Evolutionary conservation across 2,888 invertebrate species (phyloP).

Genomic region (Drosophila flavopinicola): DNA sequence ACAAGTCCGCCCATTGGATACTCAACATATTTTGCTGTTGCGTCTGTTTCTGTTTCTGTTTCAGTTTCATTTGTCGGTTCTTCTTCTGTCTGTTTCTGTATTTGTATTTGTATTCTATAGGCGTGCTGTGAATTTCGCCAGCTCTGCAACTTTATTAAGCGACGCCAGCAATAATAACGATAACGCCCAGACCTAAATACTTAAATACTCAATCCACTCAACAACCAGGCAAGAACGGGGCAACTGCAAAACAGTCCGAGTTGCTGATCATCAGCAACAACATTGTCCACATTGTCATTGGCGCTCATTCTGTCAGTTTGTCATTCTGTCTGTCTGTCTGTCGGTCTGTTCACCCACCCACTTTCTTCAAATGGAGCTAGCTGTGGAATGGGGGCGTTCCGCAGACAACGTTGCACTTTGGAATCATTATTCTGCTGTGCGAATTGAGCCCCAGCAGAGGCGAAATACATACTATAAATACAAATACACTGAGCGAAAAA

Average conservation of each 20-base stretch:
- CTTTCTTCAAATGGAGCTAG: conserved; percentile 33
- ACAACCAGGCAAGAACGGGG: conserved; percentile 8
- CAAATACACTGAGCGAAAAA: conserved; percentile 25
- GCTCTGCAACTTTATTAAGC: conserved; percentile 55
- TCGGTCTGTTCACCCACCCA: conserved; percentile 45
- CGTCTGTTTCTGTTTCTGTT: conserved; percentile 3
- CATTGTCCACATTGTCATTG: conserved; percentile 24
- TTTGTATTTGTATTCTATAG: conserved; percentile 40
- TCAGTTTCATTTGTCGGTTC: neutral
- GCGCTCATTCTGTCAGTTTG: conserved; percentile 18
- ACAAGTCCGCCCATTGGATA: conserved; percentile 14
- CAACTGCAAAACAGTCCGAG: conserved; percentile 8
- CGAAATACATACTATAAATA: conserved; percentile 23
- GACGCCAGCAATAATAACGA: conserved; percentile 36
- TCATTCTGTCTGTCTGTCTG: conserved; percentile 12
- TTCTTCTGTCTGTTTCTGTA: no score
- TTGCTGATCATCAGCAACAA: conserved; percentile 28
- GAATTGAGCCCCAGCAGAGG: conserved; percentile 15
- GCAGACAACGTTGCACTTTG: conserved; percentile 62
- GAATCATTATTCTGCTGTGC: conserved; percentile 50
- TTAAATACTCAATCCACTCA: conserved; percentile 46
- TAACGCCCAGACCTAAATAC: conserved; percentile 69
- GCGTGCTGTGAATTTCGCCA: conserved; percentile 52
- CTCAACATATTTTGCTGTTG: neutral
- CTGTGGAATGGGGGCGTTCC: conserved; percentile 40